Percentiles rank a stretch among this genome's conserved stretches.
Conservation (phyloP, 2,888 invertebrate genomes). For the Drosophila greeni region DNA sequence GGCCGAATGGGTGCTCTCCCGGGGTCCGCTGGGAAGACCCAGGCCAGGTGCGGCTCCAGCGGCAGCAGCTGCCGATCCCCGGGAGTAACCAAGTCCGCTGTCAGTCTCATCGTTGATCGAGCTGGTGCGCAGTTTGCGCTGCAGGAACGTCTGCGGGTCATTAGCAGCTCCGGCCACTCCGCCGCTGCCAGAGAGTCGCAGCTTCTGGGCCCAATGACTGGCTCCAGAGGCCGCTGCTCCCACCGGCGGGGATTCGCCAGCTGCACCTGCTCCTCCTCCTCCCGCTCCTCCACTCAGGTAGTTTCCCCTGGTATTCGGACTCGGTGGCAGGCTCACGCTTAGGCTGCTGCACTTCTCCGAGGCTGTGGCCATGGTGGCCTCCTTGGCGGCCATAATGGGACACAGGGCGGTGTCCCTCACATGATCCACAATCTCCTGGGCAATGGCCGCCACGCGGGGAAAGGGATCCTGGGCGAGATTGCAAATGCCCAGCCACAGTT, state of each 20-base stretch:
- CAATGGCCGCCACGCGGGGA: conserved; percentile 89
- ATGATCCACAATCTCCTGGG: conserved; percentile 87
- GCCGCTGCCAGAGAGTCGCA: conserved; percentile 51
- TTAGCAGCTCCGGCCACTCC: conserved; percentile 21
- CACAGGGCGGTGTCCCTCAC: conserved; percentile 84
- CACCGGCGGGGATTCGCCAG: conserved; percentile 11
- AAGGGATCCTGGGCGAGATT: conserved; percentile 92
- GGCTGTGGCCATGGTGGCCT: conserved; percentile 73
- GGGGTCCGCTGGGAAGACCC: conserved; percentile 27
- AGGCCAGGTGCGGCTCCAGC: conserved; percentile 36
- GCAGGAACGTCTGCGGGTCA: conserved; percentile 59
- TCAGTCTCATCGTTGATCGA: conserved; percentile 78
- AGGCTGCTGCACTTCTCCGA: conserved; percentile 75
- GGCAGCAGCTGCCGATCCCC: conserved; percentile 6
- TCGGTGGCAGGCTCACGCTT: conserved; percentile 82
- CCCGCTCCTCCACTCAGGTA: conserved; percentile 70
- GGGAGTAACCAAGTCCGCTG: conserved; percentile 48
- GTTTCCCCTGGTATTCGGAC: conserved; percentile 81
- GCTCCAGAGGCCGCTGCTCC: conserved; percentile 7
- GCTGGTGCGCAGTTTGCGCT: conserved; percentile 75
- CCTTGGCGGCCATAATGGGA: conserved; percentile 77
- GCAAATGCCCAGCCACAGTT: conserved; percentile 91
- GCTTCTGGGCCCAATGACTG: conserved; percentile 54
- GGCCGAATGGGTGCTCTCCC: conserved; percentile 52
- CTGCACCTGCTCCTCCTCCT: conserved; percentile 11